Conservation (phyloP, 2,113 vertebrate species). For the Tetrao urogallus region DNA sequence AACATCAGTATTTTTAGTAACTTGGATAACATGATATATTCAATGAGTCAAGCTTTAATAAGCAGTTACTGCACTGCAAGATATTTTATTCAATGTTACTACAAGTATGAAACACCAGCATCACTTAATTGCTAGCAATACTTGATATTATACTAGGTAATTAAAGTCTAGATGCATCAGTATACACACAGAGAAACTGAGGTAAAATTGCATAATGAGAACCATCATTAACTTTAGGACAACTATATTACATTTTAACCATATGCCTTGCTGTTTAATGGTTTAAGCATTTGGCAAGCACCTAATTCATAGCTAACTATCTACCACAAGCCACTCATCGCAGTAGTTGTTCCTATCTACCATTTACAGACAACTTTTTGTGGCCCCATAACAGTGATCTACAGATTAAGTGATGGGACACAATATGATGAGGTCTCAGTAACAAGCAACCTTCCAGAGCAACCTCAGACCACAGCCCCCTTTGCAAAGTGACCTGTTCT, state of each 20-base stretch:
- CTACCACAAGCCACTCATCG: not conserved
- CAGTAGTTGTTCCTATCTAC: not conserved
- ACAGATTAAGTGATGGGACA: not conserved
- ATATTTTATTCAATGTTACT: not conserved
- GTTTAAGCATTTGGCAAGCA: not conserved
- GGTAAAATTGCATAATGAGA: constrained; percentile 6
- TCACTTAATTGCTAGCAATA: constrained; percentile 17
- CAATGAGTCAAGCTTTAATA: constrained; percentile 25
- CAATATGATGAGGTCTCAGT: not conserved
- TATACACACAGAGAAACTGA: not conserved
- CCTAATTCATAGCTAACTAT: not conserved
- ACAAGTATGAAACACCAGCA: not conserved
- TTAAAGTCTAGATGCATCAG: constrained; percentile 16
- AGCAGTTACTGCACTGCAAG: not conserved
- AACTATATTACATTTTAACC: not conserved
- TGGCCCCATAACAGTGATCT: not conserved
- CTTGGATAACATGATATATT: not conserved
- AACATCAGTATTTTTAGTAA: not conserved
- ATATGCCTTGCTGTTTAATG: not conserved
- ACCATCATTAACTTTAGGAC: not conserved
- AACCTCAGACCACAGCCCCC: not conserved
- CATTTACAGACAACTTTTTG: not conserved
- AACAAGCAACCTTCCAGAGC: not conserved
- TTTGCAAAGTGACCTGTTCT: not conserved
- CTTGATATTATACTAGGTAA: not conserved